Percentiles rank a stretch among this genome's conserved stretches.
phyloP scores from a whole-genome alignment of 2,113 vertebrate genomes.

The Charina bottae region DNA sequence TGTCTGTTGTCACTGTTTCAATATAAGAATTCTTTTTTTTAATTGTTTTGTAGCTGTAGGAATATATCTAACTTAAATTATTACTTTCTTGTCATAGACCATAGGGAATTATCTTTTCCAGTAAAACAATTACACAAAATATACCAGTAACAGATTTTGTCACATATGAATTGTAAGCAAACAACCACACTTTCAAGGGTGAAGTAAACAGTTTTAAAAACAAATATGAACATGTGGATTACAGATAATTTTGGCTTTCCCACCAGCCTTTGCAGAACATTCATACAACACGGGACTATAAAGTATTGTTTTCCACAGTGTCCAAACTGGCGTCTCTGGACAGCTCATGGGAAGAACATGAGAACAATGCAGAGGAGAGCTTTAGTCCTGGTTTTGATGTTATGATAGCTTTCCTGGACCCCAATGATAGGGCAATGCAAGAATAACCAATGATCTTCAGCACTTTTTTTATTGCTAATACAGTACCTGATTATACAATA shows the following conservation, averaged over 20 bases:
- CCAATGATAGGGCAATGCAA: neutral
- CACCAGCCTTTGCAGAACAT: neutral
- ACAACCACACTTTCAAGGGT: neutral
- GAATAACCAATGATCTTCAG: neutral
- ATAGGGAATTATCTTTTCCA: neutral
- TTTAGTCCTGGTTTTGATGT: neutral
- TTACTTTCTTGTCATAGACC: neutral
- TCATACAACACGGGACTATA: neutral
- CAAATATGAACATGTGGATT: neutral
- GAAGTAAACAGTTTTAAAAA: neutral
- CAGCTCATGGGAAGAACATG: neutral
- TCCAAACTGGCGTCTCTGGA: neutral
- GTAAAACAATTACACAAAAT: neutral
- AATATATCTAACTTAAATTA: neutral
- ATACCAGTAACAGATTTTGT: neutral
- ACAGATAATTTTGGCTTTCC: neutral
- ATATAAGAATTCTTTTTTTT: neutral
- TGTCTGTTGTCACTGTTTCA: slow-evolving; percentile 11
- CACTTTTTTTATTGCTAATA: neutral
- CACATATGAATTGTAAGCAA: neutral
- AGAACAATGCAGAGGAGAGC: neutral
- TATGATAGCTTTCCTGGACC: neutral
- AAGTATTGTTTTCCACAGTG: neutral
- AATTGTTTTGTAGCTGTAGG: neutral
- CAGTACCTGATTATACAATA: neutral